Evolutionary conservation across 2,888 invertebrate genomes (phyloP).

Genomic region (Nasonia oneida): DNA sequence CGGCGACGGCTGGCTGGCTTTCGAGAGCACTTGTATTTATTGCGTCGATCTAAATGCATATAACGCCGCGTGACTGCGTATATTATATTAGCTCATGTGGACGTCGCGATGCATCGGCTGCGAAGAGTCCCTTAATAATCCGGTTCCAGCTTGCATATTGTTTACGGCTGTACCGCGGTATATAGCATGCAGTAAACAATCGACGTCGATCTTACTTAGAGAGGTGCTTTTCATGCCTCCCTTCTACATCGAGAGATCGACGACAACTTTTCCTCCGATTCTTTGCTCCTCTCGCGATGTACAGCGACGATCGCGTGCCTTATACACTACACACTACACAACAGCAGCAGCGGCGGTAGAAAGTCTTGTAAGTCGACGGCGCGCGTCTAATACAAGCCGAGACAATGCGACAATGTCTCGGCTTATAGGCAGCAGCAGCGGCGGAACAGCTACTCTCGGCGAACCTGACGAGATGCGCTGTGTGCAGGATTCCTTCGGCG

Average conservation of each 20-base stretch:
- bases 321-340: not conserved
- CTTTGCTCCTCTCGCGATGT: not conserved
- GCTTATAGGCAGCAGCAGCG: not conserved
- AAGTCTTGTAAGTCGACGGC: not conserved
- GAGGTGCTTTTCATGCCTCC: too few relatives aligned
- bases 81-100: not conserved
- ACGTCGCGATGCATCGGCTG: not conserved
- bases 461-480: not conserved
- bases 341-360: not conserved
- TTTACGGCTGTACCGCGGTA: too few relatives aligned
- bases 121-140: constrained; percentile 7
- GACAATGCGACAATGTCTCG: constrained; percentile 39
- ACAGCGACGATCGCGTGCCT: constrained; percentile 22
- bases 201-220: too few relatives aligned
- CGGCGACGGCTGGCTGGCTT: not conserved
- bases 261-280: not conserved
- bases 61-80: not conserved
- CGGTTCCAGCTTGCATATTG: not conserved
- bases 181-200: too few relatives aligned
- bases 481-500: constrained; percentile 1
- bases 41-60: constrained; percentile 31
- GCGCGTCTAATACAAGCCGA: constrained; percentile 24
- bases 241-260: not conserved
- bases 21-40: constrained; percentile 4
- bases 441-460: not conserved